Percentiles rank a stretch among this genome's conserved stretches.
phyloP scores from a whole-genome alignment of 2,888 invertebrate species.

The Oligia fasciuncula region DNA sequence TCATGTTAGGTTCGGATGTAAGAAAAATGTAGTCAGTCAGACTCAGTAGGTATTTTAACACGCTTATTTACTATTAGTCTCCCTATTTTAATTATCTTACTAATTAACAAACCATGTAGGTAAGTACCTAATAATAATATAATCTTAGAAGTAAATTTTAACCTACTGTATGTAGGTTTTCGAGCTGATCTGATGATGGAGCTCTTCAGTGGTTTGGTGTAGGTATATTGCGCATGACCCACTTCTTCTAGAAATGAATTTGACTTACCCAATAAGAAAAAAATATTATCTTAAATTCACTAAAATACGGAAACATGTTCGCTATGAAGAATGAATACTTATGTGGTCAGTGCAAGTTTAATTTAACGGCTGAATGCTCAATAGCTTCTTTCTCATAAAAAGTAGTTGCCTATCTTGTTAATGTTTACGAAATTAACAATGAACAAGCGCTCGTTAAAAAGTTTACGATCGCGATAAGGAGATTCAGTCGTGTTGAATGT shows the following conservation, averaged over 20 bases:
- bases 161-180: too few species aligned
- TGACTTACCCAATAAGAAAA: constrained; percentile 67
- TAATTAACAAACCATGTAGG: too few species aligned
- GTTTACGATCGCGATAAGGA: constrained; percentile 67
- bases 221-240: background rate
- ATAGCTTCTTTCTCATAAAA: constrained; percentile 67
- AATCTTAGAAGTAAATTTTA: too few species aligned
- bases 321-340: constrained; percentile 40
- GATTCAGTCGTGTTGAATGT: constrained; percentile 54
- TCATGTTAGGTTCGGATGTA: background rate
- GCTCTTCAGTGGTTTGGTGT: background rate
- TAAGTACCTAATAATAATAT: too few species aligned
- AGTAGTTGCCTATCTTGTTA: constrained; percentile 67
- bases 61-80: too few species aligned
- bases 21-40: background rate
- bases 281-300: constrained; percentile 59
- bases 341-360: constrained; percentile 64
- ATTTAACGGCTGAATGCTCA: constrained; percentile 78
- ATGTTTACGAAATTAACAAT: constrained; percentile 79
- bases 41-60: background rate
- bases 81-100: too few species aligned
- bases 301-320: constrained; percentile 58
- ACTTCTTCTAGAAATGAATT: background rate
- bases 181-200: too few species aligned
- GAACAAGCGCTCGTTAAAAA: constrained; percentile 83